Percentiles rank a stretch among this genome's conserved stretches.
phyloP scores from a whole-genome alignment of 2,888 invertebrate species.

The Acanthopleura granulata region DNA sequence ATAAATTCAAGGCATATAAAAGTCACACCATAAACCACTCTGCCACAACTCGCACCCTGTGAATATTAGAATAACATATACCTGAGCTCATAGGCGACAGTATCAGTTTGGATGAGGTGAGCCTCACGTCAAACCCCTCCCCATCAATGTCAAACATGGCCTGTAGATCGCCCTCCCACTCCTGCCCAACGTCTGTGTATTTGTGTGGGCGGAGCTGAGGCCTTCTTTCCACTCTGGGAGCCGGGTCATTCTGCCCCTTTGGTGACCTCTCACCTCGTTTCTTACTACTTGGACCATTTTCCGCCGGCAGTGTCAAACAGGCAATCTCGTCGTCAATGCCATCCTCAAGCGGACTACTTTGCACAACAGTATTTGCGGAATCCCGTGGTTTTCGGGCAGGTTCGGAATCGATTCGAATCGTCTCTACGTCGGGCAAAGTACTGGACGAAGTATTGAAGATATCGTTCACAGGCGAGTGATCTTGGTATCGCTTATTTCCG shows the following conservation, averaged over 20 bases:
- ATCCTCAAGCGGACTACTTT: background rate
- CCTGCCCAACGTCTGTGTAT: background rate
- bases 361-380: background rate
- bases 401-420: background rate
- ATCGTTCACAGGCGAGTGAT: background rate
- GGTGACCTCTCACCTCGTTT: background rate
- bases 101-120: background rate
- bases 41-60: no score
- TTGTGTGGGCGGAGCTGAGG: background rate
- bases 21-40: no score
- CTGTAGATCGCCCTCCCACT: background rate
- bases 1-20: no score
- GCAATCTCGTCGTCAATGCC: background rate
- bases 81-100: background rate
- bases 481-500: background rate
- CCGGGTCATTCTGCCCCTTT: background rate
- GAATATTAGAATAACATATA: background rate
- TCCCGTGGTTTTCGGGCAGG: background rate
- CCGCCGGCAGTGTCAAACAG: background rate
- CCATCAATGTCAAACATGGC: conserved; percentile 8
- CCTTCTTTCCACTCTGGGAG: no score
- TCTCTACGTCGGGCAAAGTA: background rate
- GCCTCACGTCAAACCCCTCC: background rate
- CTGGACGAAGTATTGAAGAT: background rate
- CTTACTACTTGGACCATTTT: background rate